Conservation (phyloP, 1,140 invertebrate species). For the Leptonema lineaticorne region DNA sequence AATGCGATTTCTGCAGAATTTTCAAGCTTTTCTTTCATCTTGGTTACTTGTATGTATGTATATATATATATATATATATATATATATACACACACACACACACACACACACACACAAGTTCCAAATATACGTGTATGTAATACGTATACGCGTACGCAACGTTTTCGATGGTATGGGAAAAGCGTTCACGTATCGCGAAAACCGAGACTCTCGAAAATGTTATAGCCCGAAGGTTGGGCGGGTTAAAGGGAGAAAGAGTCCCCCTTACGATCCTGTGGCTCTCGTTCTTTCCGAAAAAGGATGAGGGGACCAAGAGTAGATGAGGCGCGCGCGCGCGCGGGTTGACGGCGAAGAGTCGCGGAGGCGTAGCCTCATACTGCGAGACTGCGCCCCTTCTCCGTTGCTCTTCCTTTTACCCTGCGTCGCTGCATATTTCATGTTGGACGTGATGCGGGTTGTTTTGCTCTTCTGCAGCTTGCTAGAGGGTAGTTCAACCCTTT, state of each 20-base stretch:
- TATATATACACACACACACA: background rate
- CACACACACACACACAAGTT: background rate
- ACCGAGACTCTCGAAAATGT: constrained; percentile 17
- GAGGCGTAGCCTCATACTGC: background rate
- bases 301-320: background rate
- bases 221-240: background rate
- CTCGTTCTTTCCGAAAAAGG: background rate
- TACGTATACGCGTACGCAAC: background rate
- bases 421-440: constrained; percentile 35
- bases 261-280: background rate
- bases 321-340: background rate
- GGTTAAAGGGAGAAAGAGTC: too few relatives aligned
- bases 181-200: constrained; percentile 9
- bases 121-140: too few relatives aligned
- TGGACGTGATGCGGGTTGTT: constrained; percentile 32
- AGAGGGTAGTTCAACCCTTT: constrained; percentile 7
- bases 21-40: background rate
- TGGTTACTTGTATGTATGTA: too few relatives aligned
- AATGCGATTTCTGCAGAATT: background rate
- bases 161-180: too few relatives aligned
- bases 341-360: background rate
- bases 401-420: constrained; percentile 8
- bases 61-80: too few relatives aligned
- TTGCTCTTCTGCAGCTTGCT: constrained; percentile 26
- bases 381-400: background rate